Conservation (phyloP, 2,888 invertebrate species). For the Choreutis nemorana region DNA sequence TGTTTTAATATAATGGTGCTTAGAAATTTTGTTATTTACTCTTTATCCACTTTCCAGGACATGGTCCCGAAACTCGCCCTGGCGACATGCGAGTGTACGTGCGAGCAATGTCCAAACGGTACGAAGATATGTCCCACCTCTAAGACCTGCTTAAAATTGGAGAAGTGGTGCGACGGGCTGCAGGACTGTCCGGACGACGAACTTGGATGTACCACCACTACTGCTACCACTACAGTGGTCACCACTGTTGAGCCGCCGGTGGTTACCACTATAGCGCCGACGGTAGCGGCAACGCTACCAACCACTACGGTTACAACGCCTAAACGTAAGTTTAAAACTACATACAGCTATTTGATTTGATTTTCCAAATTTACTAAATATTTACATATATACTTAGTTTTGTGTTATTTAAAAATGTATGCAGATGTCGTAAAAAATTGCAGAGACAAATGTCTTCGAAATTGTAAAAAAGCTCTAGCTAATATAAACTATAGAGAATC, state of each 20-base stretch:
- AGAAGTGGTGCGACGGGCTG: conserved; percentile 82
- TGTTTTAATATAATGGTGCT: too few relatives aligned
- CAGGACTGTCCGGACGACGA: conserved; percentile 88
- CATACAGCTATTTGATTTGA: too few relatives aligned
- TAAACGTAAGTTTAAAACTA: conserved; percentile 38
- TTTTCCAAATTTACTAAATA: too few relatives aligned
- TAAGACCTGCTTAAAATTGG: conserved; percentile 73
- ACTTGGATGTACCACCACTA: conserved; percentile 60
- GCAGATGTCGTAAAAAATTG: neutral
- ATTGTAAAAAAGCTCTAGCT: too few relatives aligned
- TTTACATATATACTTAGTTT: too few relatives aligned
- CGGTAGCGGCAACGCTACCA: conserved; percentile 21
- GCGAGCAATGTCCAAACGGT: conserved; percentile 74
- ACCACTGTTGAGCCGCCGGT: conserved; percentile 10
- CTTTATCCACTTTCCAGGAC: conserved; percentile 39
- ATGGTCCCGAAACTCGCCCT: conserved; percentile 66
- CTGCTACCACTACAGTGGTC: conserved; percentile 17
- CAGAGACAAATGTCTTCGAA: too few relatives aligned
- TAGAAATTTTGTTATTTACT: too few relatives aligned
- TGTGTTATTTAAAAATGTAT: neutral
- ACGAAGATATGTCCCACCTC: conserved; percentile 77
- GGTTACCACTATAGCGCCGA: conserved; percentile 20
- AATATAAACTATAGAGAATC: too few relatives aligned
- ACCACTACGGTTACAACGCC: conserved; percentile 17
- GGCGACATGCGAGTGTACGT: conserved; percentile 74